Evolutionary conservation across 2,113 vertebrate genomes (phyloP), one percentile per base, ranked within the genome.

Genomic region (Dasyprocta punctata): DNA sequence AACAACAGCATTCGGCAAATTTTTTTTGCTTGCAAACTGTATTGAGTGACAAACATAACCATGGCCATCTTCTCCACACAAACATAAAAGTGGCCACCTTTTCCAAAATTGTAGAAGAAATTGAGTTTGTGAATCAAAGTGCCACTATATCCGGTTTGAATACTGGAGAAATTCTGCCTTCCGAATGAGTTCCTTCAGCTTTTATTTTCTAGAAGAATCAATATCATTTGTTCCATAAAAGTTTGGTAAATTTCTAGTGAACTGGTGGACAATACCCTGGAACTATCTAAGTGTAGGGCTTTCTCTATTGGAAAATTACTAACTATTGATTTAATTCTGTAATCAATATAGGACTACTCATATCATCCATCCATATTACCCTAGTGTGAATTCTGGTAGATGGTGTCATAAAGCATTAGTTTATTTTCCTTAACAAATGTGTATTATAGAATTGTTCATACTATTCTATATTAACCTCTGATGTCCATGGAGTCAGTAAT

Each of bases 261-360:
- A 87, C 36, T 86, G 67, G 69, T 78, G 83, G n/a, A 88, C 13
- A 41, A 30, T 33, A 52, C 16, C 1, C 63, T 49, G 41, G 82
- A 88, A 63, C 12, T 38, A 65, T 81, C 19, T 90, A 30, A 33
- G 38, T 2, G 26, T 69, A 22, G n/a, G n/a, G 69, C 4, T 88
- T 94, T 83, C 44, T 69, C 7, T 83, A 83, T 91, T 61, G 36
- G 83, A 78, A 91, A 93, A 61, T 67, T 71, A 67, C 49, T 61
- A 90, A n/a, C 67, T 52, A 87, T 83, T 78, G 10, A 87, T 69
- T 91, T 10, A 61, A 52, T 54, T 67, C 20, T 60, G 67, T 67
- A 71, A 77, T 61, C 61, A 69, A 8, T 30, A 22, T 4, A 30
- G 47, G 60, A 63, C 49, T 73, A 38, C 81, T 86, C 47, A 90